Conservation (phyloP, 2,888 invertebrate genomes). For the Mythimna albipuncta region DNA sequence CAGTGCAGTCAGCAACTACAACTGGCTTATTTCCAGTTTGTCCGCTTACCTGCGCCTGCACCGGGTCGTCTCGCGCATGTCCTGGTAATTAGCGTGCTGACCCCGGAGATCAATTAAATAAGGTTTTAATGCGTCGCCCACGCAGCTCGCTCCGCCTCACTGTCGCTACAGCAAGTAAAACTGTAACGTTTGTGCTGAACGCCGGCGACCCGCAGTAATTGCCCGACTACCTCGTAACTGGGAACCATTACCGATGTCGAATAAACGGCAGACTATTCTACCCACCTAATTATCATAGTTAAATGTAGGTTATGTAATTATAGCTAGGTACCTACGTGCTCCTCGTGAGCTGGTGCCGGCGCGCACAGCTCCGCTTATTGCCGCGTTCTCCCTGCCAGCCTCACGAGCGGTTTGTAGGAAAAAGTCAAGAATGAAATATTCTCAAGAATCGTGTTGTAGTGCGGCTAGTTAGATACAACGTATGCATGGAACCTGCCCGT, state of each 20-base stretch:
- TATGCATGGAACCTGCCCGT: constrained; percentile 35
- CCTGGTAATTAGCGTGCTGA: constrained; percentile 28
- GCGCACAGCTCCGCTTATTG: background rate
- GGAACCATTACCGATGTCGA: background rate
- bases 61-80: constrained; percentile 3
- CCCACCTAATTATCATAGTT: constrained; percentile 12
- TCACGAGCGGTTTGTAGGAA: constrained; percentile 1
- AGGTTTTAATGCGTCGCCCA: constrained; percentile 8
- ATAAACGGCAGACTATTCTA: background rate
- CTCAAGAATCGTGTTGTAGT: constrained; percentile 9
- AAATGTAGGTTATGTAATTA: background rate
- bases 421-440: constrained; percentile 27
- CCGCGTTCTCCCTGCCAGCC: background rate
- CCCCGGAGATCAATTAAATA: constrained; percentile 32
- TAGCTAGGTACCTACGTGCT: too few species aligned
- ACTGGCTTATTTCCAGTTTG: constrained; percentile 15
- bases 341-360: background rate
- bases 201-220: background rate
- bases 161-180: background rate
- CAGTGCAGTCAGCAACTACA: background rate
- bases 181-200: constrained; percentile 4
- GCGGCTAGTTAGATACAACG: background rate
- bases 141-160: background rate
- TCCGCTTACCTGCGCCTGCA: constrained; percentile 16
- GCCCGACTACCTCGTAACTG: background rate